Percentiles rank a stretch among this genome's conserved stretches.
These are phyloP conservation scores for Steatocranus sp. DNA, from an alignment of 2,797 vertebrate genomes.

Conservation along the genomic window DNA sequence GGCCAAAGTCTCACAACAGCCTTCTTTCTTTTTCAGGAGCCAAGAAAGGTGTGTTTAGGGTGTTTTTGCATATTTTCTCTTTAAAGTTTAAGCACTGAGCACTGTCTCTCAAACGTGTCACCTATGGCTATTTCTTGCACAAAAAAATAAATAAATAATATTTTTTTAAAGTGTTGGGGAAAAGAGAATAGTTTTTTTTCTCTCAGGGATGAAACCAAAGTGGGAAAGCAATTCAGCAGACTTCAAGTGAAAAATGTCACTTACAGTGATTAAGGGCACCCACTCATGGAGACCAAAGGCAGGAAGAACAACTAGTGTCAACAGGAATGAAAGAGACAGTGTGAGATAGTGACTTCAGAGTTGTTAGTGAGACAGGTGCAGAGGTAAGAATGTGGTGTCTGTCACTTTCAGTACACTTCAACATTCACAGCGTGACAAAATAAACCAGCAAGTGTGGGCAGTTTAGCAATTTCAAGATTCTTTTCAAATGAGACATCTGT, in stretches of 20 bases:
- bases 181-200: neutral
- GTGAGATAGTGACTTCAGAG: conserved; percentile 1
- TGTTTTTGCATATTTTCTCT: neutral
- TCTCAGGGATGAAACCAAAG: neutral
- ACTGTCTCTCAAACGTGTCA: neutral
- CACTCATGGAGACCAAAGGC: conserved; percentile 7
- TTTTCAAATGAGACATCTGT: conserved; percentile 35
- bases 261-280: neutral
- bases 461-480: neutral
- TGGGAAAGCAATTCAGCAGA: conserved; percentile 3
- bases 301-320: neutral
- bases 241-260: neutral
- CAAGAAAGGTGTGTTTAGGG: neutral
- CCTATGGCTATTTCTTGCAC: neutral
- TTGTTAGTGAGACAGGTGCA: conserved; percentile 1
- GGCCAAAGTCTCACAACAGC: conserved; percentile 14
- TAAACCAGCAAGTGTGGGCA: neutral
- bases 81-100: neutral
- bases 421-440: neutral
- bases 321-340: neutral
- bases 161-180: neutral
- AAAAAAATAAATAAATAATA: neutral
- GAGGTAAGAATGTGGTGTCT: conserved; percentile 3
- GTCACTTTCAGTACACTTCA: conserved; percentile 26
- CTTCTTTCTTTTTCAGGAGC: conserved; percentile 4